Base-by-base conservation (phyloP, 2,888 invertebrate genomes). In the Macrosiphum euphorbiae region DNA sequence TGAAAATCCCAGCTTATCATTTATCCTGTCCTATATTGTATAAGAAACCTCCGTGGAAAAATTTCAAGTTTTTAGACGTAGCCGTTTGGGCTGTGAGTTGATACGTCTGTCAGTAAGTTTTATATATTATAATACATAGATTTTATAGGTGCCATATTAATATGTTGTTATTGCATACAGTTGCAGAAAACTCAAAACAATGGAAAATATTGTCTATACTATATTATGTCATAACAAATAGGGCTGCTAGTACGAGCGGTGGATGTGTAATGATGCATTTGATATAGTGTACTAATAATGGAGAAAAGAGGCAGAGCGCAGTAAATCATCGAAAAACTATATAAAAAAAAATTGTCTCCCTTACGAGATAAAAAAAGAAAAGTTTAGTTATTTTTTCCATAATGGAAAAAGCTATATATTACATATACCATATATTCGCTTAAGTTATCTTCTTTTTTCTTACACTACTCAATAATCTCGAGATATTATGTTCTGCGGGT, bases 401-500 rank as follows among this genome's bases (percentile, higher is more conserved):
- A 86, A 87, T 86, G 92, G 58, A 92, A 87, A 85, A 55, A 85
- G 8, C 85, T 91, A 85, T 85, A 78, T 90, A 28, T 90, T n/a
- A 58, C 61, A 89, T 88, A 28, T 44, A 89, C 44, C n/a, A 55
- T 44, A 89, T 88, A 41, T 44, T 61, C 44, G 20, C 35, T 13
- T n/a, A 28, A 52, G 87, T 86, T 67, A 41, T 87, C 24, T 52
- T 28, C 28, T 55, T 55, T 28, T 55, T 55, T 41, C 55, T 44
- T 41, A 8, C n/a, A 28, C n/a, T 92, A 85, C 58, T 93, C 89
- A 93, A 93, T 93, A 89, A 89, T 89, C 44, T 84, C 84, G 26
- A 47, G 26, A 92, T 78, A 88, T 78, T 50, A 88, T 55, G 44
- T 92, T 92, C 20, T 78, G 4, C 4, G 44, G 13, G 67, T 61